phyloP scores from a whole-genome alignment of 2,113 vertebrate genomes.

The Pithys albifrons region DNA sequence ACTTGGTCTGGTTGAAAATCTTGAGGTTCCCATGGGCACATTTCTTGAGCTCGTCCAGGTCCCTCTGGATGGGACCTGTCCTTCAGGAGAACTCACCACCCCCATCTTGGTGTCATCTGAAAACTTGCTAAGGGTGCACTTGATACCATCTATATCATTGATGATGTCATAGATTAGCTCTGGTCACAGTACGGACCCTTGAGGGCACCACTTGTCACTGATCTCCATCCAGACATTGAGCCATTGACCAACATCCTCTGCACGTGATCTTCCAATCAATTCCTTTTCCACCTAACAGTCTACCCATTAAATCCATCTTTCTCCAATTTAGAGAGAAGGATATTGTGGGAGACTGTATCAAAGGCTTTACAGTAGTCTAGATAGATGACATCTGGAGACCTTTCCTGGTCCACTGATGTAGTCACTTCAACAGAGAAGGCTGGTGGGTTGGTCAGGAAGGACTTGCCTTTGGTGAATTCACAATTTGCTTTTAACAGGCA shows the following conservation, averaged over 20 bases:
- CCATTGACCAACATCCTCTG: background rate
- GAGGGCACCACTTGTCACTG: background rate
- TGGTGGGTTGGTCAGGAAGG: background rate
- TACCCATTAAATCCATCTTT: background rate
- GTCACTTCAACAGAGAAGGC: too few species aligned
- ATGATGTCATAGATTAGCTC: background rate
- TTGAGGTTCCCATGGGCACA: background rate
- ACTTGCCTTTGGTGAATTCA: background rate
- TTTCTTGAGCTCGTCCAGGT: background rate
- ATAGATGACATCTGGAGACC: background rate
- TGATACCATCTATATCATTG: background rate
- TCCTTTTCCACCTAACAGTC: background rate
- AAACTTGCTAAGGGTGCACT: background rate
- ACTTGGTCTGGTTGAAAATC: background rate
- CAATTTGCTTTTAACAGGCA: background rate
- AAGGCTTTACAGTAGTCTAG: background rate
- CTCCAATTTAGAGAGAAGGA: background rate
- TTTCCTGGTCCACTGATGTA: background rate
- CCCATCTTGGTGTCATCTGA: too few species aligned
- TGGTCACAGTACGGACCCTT: background rate
- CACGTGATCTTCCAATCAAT: background rate
- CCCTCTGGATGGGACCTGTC: too few species aligned
- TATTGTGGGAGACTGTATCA: rapidly evolving
- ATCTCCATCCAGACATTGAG: background rate
- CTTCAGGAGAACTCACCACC: rapidly evolving